Percentiles rank a stretch among this genome's conserved stretches.
These are phyloP conservation scores for Fopius arisanus DNA, from an alignment of 1,140 invertebrate species.

Conservation along the genomic window DNA sequence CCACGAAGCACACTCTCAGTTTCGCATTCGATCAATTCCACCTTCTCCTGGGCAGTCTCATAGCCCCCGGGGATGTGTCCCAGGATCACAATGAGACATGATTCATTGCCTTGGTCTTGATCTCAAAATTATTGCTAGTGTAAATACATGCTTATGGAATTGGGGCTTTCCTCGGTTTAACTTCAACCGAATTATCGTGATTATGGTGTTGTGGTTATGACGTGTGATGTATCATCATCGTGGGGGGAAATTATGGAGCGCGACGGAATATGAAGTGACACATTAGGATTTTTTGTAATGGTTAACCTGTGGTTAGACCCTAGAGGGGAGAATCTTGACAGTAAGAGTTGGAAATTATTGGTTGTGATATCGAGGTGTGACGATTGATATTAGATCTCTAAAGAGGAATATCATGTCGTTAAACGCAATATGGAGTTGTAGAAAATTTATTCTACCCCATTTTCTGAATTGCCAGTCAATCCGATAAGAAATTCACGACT, in stretches of 20 bases:
- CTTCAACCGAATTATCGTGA: constrained; percentile 10
- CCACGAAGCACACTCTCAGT: constrained; percentile 19
- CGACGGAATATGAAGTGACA: constrained; percentile 15
- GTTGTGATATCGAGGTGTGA: too few species aligned
- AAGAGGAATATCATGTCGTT: too few species aligned
- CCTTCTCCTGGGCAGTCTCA: background rate
- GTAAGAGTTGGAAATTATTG: too few species aligned
- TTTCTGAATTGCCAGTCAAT: too few species aligned
- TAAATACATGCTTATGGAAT: constrained; percentile 30
- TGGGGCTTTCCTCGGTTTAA: constrained; percentile 8
- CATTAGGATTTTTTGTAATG: background rate
- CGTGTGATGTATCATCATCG: constrained; percentile 26
- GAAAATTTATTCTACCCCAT: too few species aligned
- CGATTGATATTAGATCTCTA: too few species aligned
- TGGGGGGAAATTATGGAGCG: constrained; percentile 14
- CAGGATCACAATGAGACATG: constrained; percentile 31
- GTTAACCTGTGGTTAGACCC: background rate
- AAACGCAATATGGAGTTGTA: too few species aligned
- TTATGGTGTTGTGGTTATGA: constrained; percentile 17
- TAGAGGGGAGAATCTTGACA: too few species aligned
- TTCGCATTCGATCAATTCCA: constrained; percentile 10
- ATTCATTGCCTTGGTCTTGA: constrained; percentile 25
- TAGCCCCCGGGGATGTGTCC: constrained; percentile 14
- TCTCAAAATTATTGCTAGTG: constrained; percentile 17
- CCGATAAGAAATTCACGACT: too few species aligned